Evolutionary conservation across 2,888 invertebrate species (phyloP).

Genomic region (Slavum lentiscoides): DNA sequence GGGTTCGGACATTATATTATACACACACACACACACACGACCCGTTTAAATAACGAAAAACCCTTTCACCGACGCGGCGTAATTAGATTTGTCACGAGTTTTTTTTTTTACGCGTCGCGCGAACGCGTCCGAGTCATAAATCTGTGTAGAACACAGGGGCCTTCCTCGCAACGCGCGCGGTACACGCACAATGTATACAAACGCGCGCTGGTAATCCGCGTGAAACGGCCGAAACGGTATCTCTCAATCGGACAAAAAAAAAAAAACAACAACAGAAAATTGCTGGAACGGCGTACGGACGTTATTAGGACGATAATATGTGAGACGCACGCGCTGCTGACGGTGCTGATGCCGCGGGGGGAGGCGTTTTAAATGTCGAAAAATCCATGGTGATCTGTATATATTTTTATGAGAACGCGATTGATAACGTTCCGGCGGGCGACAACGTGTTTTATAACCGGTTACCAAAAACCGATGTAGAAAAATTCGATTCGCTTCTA

Average conservation of each 20-base stretch:
- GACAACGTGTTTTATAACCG: too few species aligned
- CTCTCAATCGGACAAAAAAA: constrained; percentile 20
- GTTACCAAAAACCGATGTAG: too few species aligned
- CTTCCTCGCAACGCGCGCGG: not conserved
- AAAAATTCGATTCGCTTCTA: too few species aligned
- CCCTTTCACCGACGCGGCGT: constrained; percentile 31
- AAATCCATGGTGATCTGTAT: too few species aligned
- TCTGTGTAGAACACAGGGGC: constrained; percentile 38
- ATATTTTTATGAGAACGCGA: too few species aligned
- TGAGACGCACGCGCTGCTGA: too few species aligned
- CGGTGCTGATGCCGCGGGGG: too few species aligned
- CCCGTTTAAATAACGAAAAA: constrained; percentile 36
- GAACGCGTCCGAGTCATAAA: constrained; percentile 51
- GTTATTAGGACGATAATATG: too few species aligned
- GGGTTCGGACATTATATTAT: constrained; percentile 34
- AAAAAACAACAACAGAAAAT: not conserved
- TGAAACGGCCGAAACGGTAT: constrained; percentile 43
- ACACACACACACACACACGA: not conserved
- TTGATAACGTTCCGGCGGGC: too few species aligned
- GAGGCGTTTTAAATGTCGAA: too few species aligned
- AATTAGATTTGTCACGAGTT: constrained; percentile 50
- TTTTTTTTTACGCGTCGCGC: constrained; percentile 24
- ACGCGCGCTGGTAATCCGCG: not conserved
- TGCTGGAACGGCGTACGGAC: too few species aligned
- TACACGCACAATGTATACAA: not conserved